Base-by-base conservation (phyloP, 2,797 vertebrate species). In the Spondyliosoma cantharus region DNA sequence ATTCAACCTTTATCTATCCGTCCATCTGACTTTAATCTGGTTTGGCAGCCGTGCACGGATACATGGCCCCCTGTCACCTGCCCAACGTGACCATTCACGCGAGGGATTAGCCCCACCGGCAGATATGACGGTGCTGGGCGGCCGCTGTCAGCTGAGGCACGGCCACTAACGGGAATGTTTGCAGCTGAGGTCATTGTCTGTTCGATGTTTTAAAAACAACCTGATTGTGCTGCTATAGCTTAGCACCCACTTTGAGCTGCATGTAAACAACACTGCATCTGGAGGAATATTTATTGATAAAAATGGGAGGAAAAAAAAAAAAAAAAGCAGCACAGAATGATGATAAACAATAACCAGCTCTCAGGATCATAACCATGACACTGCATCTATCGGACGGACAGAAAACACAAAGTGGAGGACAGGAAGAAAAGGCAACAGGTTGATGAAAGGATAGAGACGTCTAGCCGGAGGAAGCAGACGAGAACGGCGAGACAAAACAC, bases 21-120 rank as follows among this genome's bases (percentile, higher is more conserved):
- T 69, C 74, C 75, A 60, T 74, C 74, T 52, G 42, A 81, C 61
- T 74, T 71, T 90, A 84, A 92, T 89, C 86, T 80, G 77, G 70
- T 75, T 48, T 75, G 83, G 82, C 86, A 83, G 78, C 50, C 52
- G 5, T 17, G 78, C 75, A 61, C 19, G 27, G 52, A 86, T 63
- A 63, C 66, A 53, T 16, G 56, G 14, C 62, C 48, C 74, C 12
- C 72, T 15, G 12, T 86, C 87, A 88, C 80, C 86, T 87, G 67
- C 75, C 78, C 81, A 86, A 80, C 53, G 71, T 85, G 84, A 82
- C 82, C 71, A 57, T 37, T 83, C 81, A 68, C 83, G 86, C 13
- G 4, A 77, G 49, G 83, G 83, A 86, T 87, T 83, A 84, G 64
- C 76, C 50, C 1, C 3, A n/a, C 3, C 27, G 71, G 74, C 63